These are phyloP conservation scores for Epizoanthus scotinus DNA, from an alignment of 92 coral and sea anemone genomes.

Conservation along the genomic window DNA sequence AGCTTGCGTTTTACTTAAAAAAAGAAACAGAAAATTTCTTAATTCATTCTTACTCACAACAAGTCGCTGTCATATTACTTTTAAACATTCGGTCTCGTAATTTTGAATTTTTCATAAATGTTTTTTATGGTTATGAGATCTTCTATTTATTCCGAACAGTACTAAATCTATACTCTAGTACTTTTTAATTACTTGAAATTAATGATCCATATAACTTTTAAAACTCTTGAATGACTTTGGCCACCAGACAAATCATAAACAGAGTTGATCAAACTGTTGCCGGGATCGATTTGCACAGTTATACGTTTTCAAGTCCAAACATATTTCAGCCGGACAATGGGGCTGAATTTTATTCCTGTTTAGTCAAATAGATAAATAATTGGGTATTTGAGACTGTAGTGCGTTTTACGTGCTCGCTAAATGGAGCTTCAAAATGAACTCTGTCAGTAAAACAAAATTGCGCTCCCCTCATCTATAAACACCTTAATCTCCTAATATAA, in stretches of 20 bases:
- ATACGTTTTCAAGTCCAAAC: too few relatives aligned
- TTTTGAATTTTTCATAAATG: background rate
- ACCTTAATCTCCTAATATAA: background rate
- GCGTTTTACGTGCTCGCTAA: background rate
- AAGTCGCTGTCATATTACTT: background rate
- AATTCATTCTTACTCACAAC: background rate
- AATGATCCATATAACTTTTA: slow-evolving; percentile 4
- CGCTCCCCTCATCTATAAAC: too few relatives aligned
- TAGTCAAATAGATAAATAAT: too few relatives aligned
- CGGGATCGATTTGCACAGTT: too few relatives aligned
- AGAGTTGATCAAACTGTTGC: background rate
- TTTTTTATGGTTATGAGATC: background rate
- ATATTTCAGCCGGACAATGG: too few relatives aligned
- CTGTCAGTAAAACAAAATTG: background rate
- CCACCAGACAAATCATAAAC: slow-evolving; percentile 12
- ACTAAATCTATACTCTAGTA: background rate
- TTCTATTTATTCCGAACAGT: background rate
- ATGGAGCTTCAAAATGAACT: background rate
- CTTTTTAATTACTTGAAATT: background rate
- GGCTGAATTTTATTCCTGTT: too few relatives aligned
- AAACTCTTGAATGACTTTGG: background rate
- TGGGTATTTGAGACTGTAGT: too few relatives aligned
- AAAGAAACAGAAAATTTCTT: background rate
- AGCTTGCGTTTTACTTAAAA: background rate
- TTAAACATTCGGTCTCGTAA: background rate